Evolutionary conservation across 2,797 vertebrate genomes (phyloP).

Genomic region (Scolopax bukidnonensis): DNA sequence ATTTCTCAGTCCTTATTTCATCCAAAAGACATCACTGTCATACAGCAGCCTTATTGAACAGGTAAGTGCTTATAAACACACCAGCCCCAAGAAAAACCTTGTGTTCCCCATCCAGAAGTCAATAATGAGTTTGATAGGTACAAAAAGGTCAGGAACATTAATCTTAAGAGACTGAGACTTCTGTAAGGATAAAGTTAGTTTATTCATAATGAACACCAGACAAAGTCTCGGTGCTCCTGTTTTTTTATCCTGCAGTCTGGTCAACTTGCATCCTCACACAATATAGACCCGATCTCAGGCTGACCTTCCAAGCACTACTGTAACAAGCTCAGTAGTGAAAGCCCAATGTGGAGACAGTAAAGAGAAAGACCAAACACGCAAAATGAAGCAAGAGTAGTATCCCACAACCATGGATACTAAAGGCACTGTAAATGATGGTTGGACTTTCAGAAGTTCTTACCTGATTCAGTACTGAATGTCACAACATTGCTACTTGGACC

Average conservation of each 20-base stretch:
- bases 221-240: not conserved
- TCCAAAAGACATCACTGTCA: not conserved
- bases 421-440: not conserved
- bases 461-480: slow-evolving; percentile 95
- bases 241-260: not conserved
- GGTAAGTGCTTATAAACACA: not conserved
- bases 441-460: slow-evolving; percentile 70
- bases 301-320: not conserved
- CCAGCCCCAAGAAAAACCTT: not conserved
- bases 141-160: not conserved
- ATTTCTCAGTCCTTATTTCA: slow-evolving; percentile 14
- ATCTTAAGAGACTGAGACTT: not conserved
- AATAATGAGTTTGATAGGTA: not conserved
- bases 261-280: not conserved
- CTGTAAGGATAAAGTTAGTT: not conserved
- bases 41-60: not conserved
- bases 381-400: not conserved
- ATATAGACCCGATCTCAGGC: not conserved
- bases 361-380: not conserved
- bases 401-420: not conserved
- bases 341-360: not conserved
- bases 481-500: slow-evolving; percentile 89
- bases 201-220: not conserved
- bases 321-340: not conserved
- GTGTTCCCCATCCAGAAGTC: not conserved